A percentile compares a stretch with the other conserved stretches of the same genome.
Evolutionary conservation across 2,113 vertebrate species (phyloP).

Genomic region (Bufo bufo): DNA sequence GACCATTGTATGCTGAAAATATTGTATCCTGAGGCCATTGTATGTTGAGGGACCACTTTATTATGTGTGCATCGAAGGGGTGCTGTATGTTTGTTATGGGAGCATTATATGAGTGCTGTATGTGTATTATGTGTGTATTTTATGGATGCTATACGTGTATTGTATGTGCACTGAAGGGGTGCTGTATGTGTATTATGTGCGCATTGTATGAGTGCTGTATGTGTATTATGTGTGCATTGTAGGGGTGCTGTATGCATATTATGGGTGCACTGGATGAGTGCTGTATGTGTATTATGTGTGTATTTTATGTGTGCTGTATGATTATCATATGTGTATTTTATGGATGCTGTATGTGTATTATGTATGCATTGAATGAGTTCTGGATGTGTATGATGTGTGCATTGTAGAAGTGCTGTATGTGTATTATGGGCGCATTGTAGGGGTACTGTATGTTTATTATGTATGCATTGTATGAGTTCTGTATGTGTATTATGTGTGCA

Average conservation of each 20-base stretch:
- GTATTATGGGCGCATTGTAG: background rate
- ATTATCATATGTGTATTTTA: background rate
- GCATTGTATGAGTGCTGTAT: too few relatives aligned
- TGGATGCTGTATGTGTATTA: background rate
- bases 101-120: background rate
- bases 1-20: too few relatives aligned
- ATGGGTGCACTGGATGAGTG: background rate
- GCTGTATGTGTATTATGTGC: background rate
- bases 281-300: background rate
- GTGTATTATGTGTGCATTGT: background rate
- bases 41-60: too few relatives aligned
- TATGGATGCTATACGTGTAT: background rate
- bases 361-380: background rate
- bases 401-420: background rate
- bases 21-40: too few relatives aligned
- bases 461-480: background rate
- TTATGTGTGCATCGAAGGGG: too few relatives aligned
- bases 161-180: background rate
- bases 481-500: background rate
- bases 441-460: background rate
- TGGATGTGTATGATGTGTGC: background rate
- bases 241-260: background rate
- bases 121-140: background rate
- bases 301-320: background rate
- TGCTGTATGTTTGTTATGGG: too few relatives aligned